Conservation (phyloP, 2,888 invertebrate genomes). For the Aromia moschata region DNA sequence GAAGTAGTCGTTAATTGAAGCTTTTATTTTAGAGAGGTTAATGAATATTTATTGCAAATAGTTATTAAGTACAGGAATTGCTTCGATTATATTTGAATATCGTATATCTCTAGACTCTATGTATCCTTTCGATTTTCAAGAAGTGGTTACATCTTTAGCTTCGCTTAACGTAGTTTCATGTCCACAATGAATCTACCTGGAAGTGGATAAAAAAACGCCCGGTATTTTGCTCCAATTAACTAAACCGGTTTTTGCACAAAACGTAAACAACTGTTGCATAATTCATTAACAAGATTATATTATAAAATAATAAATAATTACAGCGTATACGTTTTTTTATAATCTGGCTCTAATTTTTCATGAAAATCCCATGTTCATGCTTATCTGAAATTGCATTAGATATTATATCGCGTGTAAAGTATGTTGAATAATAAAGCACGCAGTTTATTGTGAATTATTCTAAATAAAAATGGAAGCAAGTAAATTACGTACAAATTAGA, state of each 20-base stretch:
- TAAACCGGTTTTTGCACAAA: slow-evolving; percentile 46
- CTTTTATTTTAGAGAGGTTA: no score
- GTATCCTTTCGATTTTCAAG: no score
- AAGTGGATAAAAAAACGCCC: slow-evolving; percentile 11
- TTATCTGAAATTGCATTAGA: slow-evolving; percentile 31
- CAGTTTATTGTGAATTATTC: slow-evolving; percentile 21
- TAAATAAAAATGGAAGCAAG: slow-evolving; percentile 12
- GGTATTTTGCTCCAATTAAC: slow-evolving; percentile 42
- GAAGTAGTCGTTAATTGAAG: no score
- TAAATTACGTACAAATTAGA: not conserved
- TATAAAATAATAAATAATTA: slow-evolving; percentile 48
- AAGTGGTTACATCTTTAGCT: no score
- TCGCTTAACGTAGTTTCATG: no score
- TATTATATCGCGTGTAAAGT: slow-evolving; percentile 27
- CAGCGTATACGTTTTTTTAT: slow-evolving; percentile 41
- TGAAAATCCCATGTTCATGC: slow-evolving; percentile 23
- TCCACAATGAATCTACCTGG: no score
- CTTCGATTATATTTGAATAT: no score
- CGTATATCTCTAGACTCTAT: no score
- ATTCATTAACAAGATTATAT: slow-evolving; percentile 25
- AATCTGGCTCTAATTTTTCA: slow-evolving; percentile 29
- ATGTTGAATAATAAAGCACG: slow-evolving; percentile 25
- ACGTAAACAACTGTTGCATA: slow-evolving; percentile 24
- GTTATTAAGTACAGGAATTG: no score
- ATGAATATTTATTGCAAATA: no score